Conservation (phyloP, 2,113 vertebrate species). For the Micromys minutus region DNA sequence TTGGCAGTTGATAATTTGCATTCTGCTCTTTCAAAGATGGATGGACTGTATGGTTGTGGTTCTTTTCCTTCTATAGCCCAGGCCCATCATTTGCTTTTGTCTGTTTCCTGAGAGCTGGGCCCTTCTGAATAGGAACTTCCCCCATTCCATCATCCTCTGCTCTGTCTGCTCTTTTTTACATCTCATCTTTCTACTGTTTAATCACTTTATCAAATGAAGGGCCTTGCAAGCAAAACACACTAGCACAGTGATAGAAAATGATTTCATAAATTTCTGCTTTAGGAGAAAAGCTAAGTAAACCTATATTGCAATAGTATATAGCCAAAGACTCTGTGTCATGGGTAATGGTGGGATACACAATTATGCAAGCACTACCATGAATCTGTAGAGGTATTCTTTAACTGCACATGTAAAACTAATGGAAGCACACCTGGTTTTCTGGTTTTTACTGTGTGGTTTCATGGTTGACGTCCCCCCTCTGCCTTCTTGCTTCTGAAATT, state of each 20-base stretch:
- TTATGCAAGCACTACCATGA: neutral
- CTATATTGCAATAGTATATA: neutral
- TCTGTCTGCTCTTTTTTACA: neutral
- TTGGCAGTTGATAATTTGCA: neutral
- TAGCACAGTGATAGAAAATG: neutral
- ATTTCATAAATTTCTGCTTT: neutral
- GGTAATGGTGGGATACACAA: neutral
- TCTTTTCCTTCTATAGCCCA: neutral
- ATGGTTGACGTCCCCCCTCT: neutral
- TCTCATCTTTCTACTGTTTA: conserved; percentile 15
- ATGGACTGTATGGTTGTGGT: neutral
- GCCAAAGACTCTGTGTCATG: neutral
- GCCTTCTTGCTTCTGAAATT: neutral
- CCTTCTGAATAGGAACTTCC: neutral
- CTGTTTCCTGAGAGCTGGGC: neutral
- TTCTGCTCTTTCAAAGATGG: neutral
- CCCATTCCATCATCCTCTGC: neutral
- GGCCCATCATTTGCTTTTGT: neutral
- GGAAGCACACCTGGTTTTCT: neutral
- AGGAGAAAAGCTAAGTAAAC: neutral
- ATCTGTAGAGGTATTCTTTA: neutral
- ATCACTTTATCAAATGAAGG: neutral
- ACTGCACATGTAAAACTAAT: neutral
- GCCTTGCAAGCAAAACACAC: neutral
- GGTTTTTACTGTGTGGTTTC: neutral